phyloP scores from a whole-genome alignment of 2,888 invertebrate species.

The Acleris literana region DNA sequence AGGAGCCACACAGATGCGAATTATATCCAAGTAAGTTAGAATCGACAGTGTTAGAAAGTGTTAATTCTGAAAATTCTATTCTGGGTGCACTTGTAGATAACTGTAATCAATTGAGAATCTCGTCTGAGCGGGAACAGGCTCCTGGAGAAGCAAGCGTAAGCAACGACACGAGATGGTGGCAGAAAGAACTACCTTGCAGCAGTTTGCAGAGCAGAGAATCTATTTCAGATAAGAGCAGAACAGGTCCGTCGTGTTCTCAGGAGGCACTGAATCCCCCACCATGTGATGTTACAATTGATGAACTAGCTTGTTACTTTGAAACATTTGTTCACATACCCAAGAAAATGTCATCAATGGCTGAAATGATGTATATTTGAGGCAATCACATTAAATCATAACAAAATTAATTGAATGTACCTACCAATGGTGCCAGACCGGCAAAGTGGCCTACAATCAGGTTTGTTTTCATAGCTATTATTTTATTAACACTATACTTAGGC shows the following conservation, averaged over 20 bases:
- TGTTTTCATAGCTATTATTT: neutral
- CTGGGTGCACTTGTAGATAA: constrained; percentile 71
- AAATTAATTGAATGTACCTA: neutral
- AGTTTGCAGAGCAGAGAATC: constrained; percentile 51
- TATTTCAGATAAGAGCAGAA: constrained; percentile 54
- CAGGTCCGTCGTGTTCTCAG: constrained; percentile 87
- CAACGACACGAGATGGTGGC: constrained; percentile 66
- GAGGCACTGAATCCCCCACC: constrained; percentile 87
- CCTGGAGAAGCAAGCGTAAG: constrained; percentile 39
- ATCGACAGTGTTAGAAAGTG: constrained; percentile 38
- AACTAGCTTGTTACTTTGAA: constrained; percentile 97
- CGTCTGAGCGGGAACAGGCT: constrained; percentile 49
- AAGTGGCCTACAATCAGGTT: neutral
- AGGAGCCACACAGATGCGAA: constrained; percentile 18
- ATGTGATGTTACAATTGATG: constrained; percentile 96
- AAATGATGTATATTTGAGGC: constrained; percentile 97
- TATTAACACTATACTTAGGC: too few species aligned
- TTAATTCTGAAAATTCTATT: constrained; percentile 58
- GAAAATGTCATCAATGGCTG: constrained; percentile 98
- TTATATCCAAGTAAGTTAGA: constrained; percentile 42
- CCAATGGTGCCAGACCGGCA: neutral
- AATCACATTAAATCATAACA: neutral
- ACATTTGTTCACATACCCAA: constrained; percentile 97
- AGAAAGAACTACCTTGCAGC: constrained; percentile 49
- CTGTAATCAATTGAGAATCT: constrained; percentile 75